Evolutionary conservation across 2,797 vertebrate species (phyloP).

Genomic region (Gastrophryne carolinensis): DNA sequence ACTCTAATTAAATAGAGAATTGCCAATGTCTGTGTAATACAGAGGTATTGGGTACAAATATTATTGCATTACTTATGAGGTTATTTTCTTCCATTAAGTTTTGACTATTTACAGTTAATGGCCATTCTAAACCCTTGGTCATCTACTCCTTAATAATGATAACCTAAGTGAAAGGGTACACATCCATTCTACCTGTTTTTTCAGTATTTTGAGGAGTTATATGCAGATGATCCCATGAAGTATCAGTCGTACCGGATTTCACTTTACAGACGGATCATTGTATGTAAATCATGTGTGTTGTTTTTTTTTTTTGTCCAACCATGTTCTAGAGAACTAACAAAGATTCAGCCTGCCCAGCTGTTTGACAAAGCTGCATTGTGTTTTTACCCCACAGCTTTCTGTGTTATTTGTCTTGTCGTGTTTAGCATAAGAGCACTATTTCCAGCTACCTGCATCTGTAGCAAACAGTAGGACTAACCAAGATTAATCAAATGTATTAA

Average conservation of each 20-base stretch:
- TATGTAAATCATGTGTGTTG: constrained; percentile 81
- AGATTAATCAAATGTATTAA: not conserved
- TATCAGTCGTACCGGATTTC: constrained; percentile 88
- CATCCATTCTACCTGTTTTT: constrained; percentile 74
- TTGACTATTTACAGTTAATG: not conserved
- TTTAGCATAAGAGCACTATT: constrained; percentile 58
- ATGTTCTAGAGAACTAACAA: constrained; percentile 64
- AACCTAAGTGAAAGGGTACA: constrained; percentile 50
- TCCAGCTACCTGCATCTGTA: constrained; percentile 65
- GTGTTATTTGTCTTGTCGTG: constrained; percentile 58
- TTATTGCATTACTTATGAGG: not conserved
- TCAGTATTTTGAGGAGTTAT: constrained; percentile 90
- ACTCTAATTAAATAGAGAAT: no score
- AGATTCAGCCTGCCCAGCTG: constrained; percentile 62
- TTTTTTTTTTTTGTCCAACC: constrained; percentile 60
- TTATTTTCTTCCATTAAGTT: not conserved
- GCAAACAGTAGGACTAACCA: not conserved
- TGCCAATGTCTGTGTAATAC: no score
- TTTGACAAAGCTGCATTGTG: constrained; percentile 48
- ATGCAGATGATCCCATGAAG: constrained; percentile 87
- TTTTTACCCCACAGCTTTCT: constrained; percentile 63
- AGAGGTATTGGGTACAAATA: no score
- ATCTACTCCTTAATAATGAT: not conserved
- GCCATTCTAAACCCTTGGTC: not conserved
- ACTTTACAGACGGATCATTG: constrained; percentile 95